Base-by-base conservation (phyloP, 2,888 invertebrate species). In the Mesorhabditis sp. region DNA sequence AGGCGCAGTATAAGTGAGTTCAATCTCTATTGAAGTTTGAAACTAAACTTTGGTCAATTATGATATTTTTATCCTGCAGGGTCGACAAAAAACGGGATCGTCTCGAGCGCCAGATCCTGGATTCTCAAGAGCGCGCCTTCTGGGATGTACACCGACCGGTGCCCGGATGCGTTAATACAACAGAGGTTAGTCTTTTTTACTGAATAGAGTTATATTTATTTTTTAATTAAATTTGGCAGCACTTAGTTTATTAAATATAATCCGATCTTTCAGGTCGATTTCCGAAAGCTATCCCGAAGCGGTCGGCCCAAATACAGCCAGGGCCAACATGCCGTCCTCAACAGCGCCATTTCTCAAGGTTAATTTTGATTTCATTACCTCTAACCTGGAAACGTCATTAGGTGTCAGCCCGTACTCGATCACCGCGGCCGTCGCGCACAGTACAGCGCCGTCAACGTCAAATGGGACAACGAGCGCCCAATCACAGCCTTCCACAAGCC, bases 131-230 rank as follows among this genome's bases (percentile, higher is more conserved):
- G 87, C 88, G 97, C 80, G 98, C 98, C 1, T 99, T 99, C 87
- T 98, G 98, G 98, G 98, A 99, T 88, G 95, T 99, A 0, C 97
- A 98, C 87, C 90, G 98, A 84, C 98, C 98, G 7, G 95, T 96
- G 91, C 97, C 98, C 6, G 97, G 97, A 69, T 96, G 95, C 88
- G 95, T 98, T 50, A 98, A 97, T 88, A 97, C 96, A 0, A 97
- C 96, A 0, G 97, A 98, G 87, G 90, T 96, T 67, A 63, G 66
- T n/a, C 4, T 13, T 86, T 96, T 96, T 86, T 95, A 96, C 28
- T 28, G 28, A 28, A 28, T 28, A 28, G 28, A 28, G 28, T 28
- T 28, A 1, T 28, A 28, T 28, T 28, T 28, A 28, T 28, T 28
- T 50, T 50, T n/a, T 50, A 50, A 50, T 13, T 13, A 50, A 50